Evolutionary conservation across 2,797 vertebrate genomes (phyloP).

Genomic region (Microctenopoma stevenorrisi): DNA sequence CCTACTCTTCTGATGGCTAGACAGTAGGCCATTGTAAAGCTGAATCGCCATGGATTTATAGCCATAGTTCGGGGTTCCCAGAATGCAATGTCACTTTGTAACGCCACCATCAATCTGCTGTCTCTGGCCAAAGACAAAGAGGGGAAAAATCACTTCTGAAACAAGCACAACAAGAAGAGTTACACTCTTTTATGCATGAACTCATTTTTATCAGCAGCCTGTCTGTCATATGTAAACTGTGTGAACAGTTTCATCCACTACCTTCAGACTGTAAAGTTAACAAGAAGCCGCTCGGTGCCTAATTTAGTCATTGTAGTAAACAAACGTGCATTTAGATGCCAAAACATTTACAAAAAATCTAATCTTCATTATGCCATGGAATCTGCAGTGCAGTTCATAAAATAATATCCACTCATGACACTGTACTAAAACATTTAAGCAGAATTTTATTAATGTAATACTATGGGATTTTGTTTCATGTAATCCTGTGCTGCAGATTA

Average conservation of each 20-base stretch:
- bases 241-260: constrained; percentile 21
- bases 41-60: constrained; percentile 79
- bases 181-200: constrained; percentile 59
- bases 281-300: constrained; percentile 58
- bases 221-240: constrained; percentile 47
- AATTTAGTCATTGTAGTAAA: constrained; percentile 61
- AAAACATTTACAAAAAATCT: constrained; percentile 63
- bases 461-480: not conserved
- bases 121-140: constrained; percentile 59
- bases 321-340: constrained; percentile 67
- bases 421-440: not conserved
- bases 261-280: constrained; percentile 69
- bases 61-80: constrained; percentile 75
- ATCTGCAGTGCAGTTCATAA: constrained; percentile 38
- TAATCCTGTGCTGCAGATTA: not conserved
- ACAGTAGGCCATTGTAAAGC: constrained; percentile 82
- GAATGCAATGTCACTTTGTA: constrained; percentile 81
- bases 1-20: constrained; percentile 68
- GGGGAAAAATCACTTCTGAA: constrained; percentile 37
- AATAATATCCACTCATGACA: constrained; percentile 27
- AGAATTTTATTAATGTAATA: not conserved
- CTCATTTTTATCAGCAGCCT: constrained; percentile 63
- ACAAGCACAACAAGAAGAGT: constrained; percentile 56
- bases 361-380: constrained; percentile 70
- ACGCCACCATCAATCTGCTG: constrained; percentile 74